Evolutionary conservation across 2,888 invertebrate genomes (phyloP), one percentile per base, ranked within the genome.

Genomic region (Mesorhabditis belari): DNA sequence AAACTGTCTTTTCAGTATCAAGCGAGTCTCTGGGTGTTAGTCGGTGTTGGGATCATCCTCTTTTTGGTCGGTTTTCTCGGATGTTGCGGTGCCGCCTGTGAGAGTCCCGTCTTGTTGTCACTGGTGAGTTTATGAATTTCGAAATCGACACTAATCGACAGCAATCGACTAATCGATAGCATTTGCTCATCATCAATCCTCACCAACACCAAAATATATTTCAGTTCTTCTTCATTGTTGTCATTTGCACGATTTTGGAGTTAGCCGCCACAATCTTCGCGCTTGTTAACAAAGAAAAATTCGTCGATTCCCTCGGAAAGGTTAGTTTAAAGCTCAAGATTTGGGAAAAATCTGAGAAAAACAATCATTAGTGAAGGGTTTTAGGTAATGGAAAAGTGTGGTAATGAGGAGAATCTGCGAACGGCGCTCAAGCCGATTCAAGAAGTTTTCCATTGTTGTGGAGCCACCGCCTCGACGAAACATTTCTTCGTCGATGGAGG

Each of bases 21-120:
- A 67, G 77, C 79, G 0, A 75, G 75, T 5, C 64, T 79, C 23
- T 79, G 79, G 79, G 70, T 79, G 24, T 62, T 79, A 12, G 76
- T 74, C n/a, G 79, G 70, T 0, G 72, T 80, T 50, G 79, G 77
- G 19, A 75, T 73, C 51, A 67, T 79, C 24, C 64, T 79, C 17
- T 70, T 79, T 61, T 44, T 76, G 26, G 77, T 79, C 26, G 79
- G 79, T 29, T 79, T 79, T 58, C 68, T 79, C 24, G 77, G 79
- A 55, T 79, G 79, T 53, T 79, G 77, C 55, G 79, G 79, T 24
- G 77, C 79, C 5, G 73, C 70, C 28, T 77, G 76, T 55, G 77
- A 79, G 55, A 73, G 68, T 50, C 66, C 68, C 49, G 62, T 76
- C 49, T 60, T 76, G 12, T 68, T 79, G 4, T 74, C 75, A 52